Base-by-base conservation (phyloP, 2,113 vertebrate species). In the Oenanthe melanoleuca region DNA sequence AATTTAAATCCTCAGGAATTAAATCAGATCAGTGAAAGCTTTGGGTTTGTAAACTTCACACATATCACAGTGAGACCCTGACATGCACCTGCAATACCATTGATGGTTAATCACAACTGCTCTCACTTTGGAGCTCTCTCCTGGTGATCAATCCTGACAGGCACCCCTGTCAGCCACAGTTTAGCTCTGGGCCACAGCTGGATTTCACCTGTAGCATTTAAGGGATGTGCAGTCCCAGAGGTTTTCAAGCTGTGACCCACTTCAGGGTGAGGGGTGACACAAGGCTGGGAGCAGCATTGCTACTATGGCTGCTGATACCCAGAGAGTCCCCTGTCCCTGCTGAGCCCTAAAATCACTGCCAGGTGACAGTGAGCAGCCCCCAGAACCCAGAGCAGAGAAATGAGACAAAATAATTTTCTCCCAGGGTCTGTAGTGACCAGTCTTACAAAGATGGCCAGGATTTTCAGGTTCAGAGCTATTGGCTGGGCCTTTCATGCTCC, bases 251-350 rank as follows among this genome's bases (percentile, higher is more conserved):
- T 49, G 11, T 38, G 61, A 44, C 49, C 24, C 26, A 38, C 34
- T 47, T 47, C 8, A 8, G 26, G n/a, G 20, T 29, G 55, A 60
- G 14, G 22, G 3, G 6, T 23, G 37, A 42, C 37, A 33, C 26
- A 25, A 61, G n/a, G 17, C 24, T 77, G 66, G 44, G 26, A 91
- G 26, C 59, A 77, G 40, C 75, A 16, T 14, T 64, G 20, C 34
- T 72, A 3, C 65, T 8, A 17, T 2, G 6, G 16, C 15, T 64
- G 23, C 29, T 82, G 53, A 45, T 14, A 34, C 7, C 21, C 13
- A 24, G 44, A 44, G 24, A 38, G 5, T 25, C 0, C 0, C 11
- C 14, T 26, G 24, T 8, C 12, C 11, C 70, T 2, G 2, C 21
- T 52, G 19, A 50, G 23, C n/a, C 12, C 42, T 74, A 2, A 4